A percentile compares a stretch with the other conserved stretches of the same genome.
These are phyloP conservation scores for Synodontis membranacea DNA, from an alignment of 2,113 vertebrate species.

Conservation along the genomic window DNA sequence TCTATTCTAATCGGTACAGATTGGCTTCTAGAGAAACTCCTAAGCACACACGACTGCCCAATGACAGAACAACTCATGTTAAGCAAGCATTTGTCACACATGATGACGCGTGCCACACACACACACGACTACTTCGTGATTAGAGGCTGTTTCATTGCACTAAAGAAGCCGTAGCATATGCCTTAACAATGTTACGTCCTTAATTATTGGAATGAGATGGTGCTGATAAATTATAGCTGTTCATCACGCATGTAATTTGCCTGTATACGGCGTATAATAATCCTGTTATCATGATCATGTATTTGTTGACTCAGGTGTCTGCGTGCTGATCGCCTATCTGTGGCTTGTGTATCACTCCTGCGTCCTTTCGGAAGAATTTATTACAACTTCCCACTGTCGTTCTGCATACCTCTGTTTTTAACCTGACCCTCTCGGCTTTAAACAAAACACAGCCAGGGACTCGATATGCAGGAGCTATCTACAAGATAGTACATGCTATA, in stretches of 20 bases:
- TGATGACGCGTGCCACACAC: background rate
- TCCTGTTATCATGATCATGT: background rate
- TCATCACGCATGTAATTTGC: background rate
- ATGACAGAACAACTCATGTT: background rate
- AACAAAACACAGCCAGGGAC: background rate
- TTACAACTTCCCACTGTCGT: background rate
- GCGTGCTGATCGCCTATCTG: too few relatives aligned
- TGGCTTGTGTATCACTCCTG: background rate
- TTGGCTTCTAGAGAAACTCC: constrained; percentile 18
- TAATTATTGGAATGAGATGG: background rate
- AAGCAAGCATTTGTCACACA: background rate
- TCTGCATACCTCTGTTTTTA: background rate
- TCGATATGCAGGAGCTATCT: background rate
- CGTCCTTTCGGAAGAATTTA: background rate
- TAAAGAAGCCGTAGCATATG: background rate
- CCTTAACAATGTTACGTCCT: background rate
- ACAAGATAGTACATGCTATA: background rate
- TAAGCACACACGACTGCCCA: background rate
- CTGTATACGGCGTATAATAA: background rate
- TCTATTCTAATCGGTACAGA: constrained; percentile 52
- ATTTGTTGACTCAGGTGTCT: constrained; percentile 6
- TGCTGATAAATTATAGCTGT: background rate
- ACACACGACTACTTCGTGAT: background rate
- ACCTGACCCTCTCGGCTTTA: background rate
- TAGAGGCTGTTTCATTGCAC: background rate